Evolutionary conservation across 2,888 invertebrate species (phyloP), one percentile per base, ranked within the genome.

Genomic region (Ophonus ardosiacus): DNA sequence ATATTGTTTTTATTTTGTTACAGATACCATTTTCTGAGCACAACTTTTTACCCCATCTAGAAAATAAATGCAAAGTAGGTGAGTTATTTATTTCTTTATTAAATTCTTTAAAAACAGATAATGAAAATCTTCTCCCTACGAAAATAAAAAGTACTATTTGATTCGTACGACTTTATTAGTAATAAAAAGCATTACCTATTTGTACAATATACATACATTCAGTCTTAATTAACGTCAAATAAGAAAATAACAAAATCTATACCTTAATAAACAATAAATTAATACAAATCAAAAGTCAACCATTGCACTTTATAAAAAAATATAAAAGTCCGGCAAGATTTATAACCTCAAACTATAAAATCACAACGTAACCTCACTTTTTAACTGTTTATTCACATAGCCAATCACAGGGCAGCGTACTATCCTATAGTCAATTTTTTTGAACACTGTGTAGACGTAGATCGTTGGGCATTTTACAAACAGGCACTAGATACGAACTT

Each of bases 371-470:
- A 24, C 31, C n/a, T 68, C 68, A 65, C 21, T 24, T 65, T 0
- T 65, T 24, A 61, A 61, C 18, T 17, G 59, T 63, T 63, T 68
- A 40, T 68, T 40, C 68, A 38, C 68, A 68, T 18, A 63, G 59
- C 63, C 97, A 97, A 91, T 97, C 97, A 89, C 97, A 97, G 91
- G 90, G 43, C 97, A 97, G 91, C 90, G 43, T 8, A 43, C 43
- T 43, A 51, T 8, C 10, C 43, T 31, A 51, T 10, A 51, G 43
- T 51, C 43, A 51, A 51, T 51, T 51, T 17, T 17, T 6, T 59
- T 59, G 15, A 59, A 59, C 43, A 59, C 17, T 59, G 15, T 59
- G 15, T 10, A 15, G 59, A 59, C 17, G 15, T 59, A 17, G 59
- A 15, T 10, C 17, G 15, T 15, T 59, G 59, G 59, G 59, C 59